These are phyloP conservation scores for Orussus abietinus DNA, from an alignment of 1,140 invertebrate genomes.

Conservation along the genomic window DNA sequence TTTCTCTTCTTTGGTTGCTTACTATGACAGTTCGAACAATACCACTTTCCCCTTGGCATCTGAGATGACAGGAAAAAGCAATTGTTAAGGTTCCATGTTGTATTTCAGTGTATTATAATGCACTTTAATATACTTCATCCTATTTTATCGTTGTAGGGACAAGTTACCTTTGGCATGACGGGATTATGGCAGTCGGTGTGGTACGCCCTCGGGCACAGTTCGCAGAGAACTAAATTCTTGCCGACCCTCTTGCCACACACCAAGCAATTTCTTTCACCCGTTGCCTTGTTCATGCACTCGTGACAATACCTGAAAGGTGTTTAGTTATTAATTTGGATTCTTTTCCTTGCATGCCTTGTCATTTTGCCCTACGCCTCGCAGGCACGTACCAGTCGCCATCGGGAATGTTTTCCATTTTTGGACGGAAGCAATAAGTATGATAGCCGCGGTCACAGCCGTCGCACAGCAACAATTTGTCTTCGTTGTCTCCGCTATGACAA, in stretches of 20 bases:
- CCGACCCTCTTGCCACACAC: constrained; percentile 79
- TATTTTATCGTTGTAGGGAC: too few relatives aligned
- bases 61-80: too few relatives aligned
- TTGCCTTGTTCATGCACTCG: constrained; percentile 95
- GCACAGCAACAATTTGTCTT: constrained; percentile 90
- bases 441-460: constrained; percentile 97
- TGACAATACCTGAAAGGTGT: constrained; percentile 83
- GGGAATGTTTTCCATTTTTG: constrained; percentile 92
- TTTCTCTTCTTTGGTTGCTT: constrained; percentile 74
- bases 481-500: constrained; percentile 92
- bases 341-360: too few relatives aligned
- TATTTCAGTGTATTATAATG: not conserved
- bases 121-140: not conserved
- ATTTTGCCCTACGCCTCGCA: too few relatives aligned
- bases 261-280: constrained; percentile 80
- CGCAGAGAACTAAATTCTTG: constrained; percentile 79
- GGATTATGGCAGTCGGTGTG: constrained; percentile 91
- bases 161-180: constrained; percentile 76
- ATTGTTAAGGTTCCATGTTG: too few relatives aligned
- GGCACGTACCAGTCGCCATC: constrained; percentile 89
- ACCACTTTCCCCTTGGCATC: constrained; percentile 83
- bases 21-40: constrained; percentile 75
- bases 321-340: too few relatives aligned
- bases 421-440: constrained; percentile 97
- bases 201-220: constrained; percentile 85